Evolutionary conservation across 2,113 vertebrate species (phyloP).

Genomic region (Talpa occidentalis): DNA sequence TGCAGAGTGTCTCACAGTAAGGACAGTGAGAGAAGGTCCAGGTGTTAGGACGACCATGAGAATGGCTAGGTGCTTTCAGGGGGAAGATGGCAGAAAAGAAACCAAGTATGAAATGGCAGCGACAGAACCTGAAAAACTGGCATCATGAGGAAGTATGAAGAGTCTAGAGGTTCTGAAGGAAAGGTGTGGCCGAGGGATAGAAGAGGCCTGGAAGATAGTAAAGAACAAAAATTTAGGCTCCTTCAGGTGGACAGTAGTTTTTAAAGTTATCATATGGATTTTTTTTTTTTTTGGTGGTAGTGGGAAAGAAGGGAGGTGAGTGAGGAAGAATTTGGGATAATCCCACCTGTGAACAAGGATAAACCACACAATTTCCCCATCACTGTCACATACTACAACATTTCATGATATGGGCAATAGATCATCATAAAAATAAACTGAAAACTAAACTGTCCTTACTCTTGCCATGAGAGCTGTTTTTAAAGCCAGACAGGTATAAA

Average conservation of each 20-base stretch:
- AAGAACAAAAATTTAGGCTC: neutral
- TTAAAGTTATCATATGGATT: neutral
- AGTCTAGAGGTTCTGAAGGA: neutral
- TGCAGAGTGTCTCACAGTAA: neutral
- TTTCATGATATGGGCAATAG: rapidly evolving
- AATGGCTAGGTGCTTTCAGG: neutral
- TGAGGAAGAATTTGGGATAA: neutral
- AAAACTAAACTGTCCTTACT: neutral
- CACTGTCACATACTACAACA: too few species aligned
- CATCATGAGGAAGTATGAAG: too few species aligned
- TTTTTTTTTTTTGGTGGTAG: neutral
- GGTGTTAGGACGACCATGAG: neutral
- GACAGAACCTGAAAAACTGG: neutral
- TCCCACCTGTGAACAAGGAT: neutral
- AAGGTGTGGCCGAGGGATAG: neutral
- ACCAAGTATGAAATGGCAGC: too few species aligned
- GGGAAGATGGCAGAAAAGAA: neutral
- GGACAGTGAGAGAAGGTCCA: rapidly evolving
- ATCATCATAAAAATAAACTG: neutral
- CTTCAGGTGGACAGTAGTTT: neutral
- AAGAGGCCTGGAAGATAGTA: rapidly evolving
- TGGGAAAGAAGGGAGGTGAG: neutral
- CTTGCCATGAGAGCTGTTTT: neutral
- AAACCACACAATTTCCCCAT: neutral
- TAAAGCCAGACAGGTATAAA: neutral